Evolutionary conservation across 2,113 vertebrate genomes (phyloP), one percentile per base, ranked within the genome.

Genomic region (Caloenas nicobarica): DNA sequence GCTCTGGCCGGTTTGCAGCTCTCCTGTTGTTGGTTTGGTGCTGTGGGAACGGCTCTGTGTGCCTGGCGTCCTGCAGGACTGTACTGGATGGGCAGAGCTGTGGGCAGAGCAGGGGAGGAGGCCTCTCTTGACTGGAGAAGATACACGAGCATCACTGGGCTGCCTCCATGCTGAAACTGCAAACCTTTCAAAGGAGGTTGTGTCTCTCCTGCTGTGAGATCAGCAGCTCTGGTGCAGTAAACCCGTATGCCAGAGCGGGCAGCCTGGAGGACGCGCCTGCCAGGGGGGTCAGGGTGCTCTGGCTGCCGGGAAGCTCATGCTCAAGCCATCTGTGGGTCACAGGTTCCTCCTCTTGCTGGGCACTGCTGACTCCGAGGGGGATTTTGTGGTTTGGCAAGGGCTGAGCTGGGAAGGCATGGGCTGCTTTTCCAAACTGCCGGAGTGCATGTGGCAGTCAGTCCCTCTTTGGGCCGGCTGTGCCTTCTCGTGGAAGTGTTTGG

Each of bases 1-100:
- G 12, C 53, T 60, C 54, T 0, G 1, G 10, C 42, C 38, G 6
- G 0, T 83, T 82, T 18, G 7, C 44, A 10, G 40, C 40, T 40
- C 40, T 40, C 11, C 40, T 40, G 40, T 18, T 19, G 44, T 46
- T 46, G 44, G 18, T 46, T 46, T 46, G 44, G 48, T 24, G 21
- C 48, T 50, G 48, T 50, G 48, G 11, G 23, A 50, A 50, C 12
- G 51, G 51, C 51, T 28, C 51, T 14, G 51, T 16, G 8, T 26
- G 51, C 26, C 51, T 24, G 25, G 26, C 48, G 48, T 50, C 48
- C 48, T 12, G 48, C 23, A 24, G 48, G 48, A 50, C 44, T 18
- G 18, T 46, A 18, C 44, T 13, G 44, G 44, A 46, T 18, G 8
- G 18, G 38, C 76, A 57, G 33, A 44, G 42, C 42, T 17, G 42